Evolutionary conservation across 1,140 invertebrate species (phyloP).

Genomic region (Conus ventricosus): DNA sequence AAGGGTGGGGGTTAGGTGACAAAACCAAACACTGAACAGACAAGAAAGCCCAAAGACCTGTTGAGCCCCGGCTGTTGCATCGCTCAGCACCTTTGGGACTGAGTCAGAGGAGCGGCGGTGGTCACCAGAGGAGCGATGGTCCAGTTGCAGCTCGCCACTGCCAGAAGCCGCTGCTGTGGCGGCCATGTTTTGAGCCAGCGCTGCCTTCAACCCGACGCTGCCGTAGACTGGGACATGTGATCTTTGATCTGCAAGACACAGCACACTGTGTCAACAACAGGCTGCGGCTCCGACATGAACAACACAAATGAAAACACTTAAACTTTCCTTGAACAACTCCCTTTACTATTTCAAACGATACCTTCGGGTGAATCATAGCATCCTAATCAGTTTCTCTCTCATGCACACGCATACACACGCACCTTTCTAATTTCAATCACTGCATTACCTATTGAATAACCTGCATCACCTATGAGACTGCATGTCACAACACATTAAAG

Average conservation of each 20-base stretch:
- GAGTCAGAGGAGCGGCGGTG: not conserved
- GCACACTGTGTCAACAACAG: no score
- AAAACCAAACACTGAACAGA: not conserved
- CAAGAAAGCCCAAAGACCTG: not conserved
- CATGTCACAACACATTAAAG: no score
- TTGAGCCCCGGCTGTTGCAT: slow-evolving; percentile 20
- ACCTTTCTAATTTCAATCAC: no score
- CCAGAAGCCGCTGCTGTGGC: not conserved
- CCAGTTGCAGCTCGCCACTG: slow-evolving; percentile 24
- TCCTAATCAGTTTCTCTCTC: no score
- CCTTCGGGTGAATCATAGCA: no score
- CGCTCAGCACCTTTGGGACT: slow-evolving; percentile 26
- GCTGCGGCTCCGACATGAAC: no score
- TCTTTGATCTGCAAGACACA: not conserved
- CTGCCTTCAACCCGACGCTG: slow-evolving; percentile 26
- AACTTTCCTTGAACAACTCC: no score
- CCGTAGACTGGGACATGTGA: slow-evolving; percentile 30
- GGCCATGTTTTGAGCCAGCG: slow-evolving; percentile 23
- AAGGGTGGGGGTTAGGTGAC: not conserved
- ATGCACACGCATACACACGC: no score
- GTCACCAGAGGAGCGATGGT: slow-evolving; percentile 8
- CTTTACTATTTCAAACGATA: no score
- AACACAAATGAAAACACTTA: no score
- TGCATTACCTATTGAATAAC: no score
- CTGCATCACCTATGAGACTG: no score